phyloP scores from a whole-genome alignment of 2,113 vertebrate species.

The Nothocercus nigrocapillus region DNA sequence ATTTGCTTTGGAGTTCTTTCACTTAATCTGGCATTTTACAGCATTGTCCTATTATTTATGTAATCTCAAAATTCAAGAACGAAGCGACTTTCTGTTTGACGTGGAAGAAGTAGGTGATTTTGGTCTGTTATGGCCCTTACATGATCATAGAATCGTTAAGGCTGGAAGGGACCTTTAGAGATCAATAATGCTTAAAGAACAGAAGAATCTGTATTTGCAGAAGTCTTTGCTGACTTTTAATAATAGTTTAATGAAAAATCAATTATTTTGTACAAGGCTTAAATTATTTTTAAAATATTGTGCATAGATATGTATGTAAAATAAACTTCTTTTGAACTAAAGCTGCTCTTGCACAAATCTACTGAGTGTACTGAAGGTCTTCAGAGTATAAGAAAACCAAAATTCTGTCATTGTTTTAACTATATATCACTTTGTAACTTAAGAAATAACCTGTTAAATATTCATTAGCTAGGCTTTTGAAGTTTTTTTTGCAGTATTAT shows the following conservation, averaged over 20 bases:
- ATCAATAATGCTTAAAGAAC: neutral
- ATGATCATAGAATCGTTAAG: neutral
- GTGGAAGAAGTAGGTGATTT: neutral
- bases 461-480: conserved; percentile 3
- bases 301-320: neutral
- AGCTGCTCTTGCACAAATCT: neutral
- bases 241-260: neutral
- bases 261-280: neutral
- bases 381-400: neutral
- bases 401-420: neutral
- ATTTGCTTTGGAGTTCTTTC: neutral
- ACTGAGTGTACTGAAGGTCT: neutral
- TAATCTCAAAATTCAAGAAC: neutral
- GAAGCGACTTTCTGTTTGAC: neutral
- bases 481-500: neutral
- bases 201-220: neutral
- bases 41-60: neutral
- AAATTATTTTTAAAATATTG: neutral
- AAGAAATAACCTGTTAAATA: conserved; percentile 7
- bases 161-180: too few species aligned
- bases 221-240: neutral
- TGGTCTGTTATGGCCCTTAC: neutral
- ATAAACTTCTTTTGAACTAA: neutral
- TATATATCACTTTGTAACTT: neutral
- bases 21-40: neutral